Evolutionary conservation across 2,888 invertebrate genomes (phyloP), one percentile per base, ranked within the genome.

Genomic region (Nipponacmea schrenckii): DNA sequence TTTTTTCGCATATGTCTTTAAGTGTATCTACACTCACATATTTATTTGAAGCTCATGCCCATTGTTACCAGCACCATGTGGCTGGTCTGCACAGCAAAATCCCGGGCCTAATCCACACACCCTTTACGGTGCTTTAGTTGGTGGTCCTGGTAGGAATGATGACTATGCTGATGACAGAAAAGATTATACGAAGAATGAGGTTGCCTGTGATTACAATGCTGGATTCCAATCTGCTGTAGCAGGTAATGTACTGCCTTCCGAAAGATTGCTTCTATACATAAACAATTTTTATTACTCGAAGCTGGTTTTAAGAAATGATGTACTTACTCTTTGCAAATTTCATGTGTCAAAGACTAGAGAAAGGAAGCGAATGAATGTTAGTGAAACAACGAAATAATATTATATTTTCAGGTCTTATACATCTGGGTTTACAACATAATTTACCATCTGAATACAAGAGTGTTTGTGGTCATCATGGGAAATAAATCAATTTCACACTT

Each of bases 201-300:
- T 82, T 31, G 78, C 82, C 4, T 74, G 74, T 46, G 80, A 80
- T 71, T 83, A 80, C 71, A 83, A 83, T 66, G 80, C 82, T 39
- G 83, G 80, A 24, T 83, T 80, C 76, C 81, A 81, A 68, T 67
- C 72, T 0, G 79, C 83, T 50, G 70, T 80, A 15, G 82, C 83
- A 62, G 83, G 83, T 81, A 70, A 44, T 39, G 39, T 10, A 39
- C 10, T 39, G 39, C 39, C 39, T 5, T 39, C 39, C 7, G 7
- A 0, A 39, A 8, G 10, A 39, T 39, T 39, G 8, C 7, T 39
- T 39, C 39, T 31, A 31, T 3, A 31, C 31, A 5, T 31, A 31
- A 3, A 2, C 31, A 31, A 31, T 31, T 31, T 3, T 31, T 31
- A 31, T 5, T 31, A 2, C 31, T 31, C 31, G 31, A 31, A 5